Conservation (phyloP, 1,140 invertebrate genomes). For the Paraescarpia echinospica region DNA sequence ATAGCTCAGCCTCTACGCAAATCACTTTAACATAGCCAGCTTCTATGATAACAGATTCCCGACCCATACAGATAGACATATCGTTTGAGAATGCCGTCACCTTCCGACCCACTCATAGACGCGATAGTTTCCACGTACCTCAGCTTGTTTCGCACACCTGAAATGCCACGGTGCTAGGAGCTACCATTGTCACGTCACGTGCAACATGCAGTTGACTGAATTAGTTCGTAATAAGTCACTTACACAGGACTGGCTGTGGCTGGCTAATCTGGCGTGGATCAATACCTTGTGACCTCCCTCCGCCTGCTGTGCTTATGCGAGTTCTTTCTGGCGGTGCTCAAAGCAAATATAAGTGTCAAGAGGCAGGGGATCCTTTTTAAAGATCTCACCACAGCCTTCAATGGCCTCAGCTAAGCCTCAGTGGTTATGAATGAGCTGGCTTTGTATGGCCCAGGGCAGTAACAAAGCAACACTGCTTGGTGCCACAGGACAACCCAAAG, state of each 20-base stretch:
- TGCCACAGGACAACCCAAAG: not conserved
- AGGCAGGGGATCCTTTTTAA: not conserved
- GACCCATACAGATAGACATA: not conserved
- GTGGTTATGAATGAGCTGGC: not conserved
- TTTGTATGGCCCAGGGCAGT: not conserved
- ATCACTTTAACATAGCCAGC: not conserved
- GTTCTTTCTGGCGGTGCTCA: not conserved
- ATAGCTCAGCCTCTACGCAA: not conserved
- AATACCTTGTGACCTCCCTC: not conserved
- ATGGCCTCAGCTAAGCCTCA: not conserved
- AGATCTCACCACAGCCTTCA: not conserved
- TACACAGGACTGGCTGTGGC: not conserved
- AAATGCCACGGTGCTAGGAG: not conserved
- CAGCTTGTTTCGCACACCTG: not conserved
- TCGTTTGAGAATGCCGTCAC: not conserved
- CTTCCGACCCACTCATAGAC: not conserved
- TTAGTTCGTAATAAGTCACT: not conserved
- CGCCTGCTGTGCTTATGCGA: not conserved
- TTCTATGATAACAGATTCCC: not conserved
- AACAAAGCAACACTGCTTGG: not conserved
- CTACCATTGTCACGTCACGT: not conserved
- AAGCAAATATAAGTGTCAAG: not conserved
- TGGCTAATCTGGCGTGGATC: not conserved
- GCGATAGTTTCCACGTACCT: not conserved
- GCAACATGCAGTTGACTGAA: not conserved